These are phyloP conservation scores for Drosophila pegasa DNA, from an alignment of 2,888 invertebrate species.

Conservation along the genomic window DNA sequence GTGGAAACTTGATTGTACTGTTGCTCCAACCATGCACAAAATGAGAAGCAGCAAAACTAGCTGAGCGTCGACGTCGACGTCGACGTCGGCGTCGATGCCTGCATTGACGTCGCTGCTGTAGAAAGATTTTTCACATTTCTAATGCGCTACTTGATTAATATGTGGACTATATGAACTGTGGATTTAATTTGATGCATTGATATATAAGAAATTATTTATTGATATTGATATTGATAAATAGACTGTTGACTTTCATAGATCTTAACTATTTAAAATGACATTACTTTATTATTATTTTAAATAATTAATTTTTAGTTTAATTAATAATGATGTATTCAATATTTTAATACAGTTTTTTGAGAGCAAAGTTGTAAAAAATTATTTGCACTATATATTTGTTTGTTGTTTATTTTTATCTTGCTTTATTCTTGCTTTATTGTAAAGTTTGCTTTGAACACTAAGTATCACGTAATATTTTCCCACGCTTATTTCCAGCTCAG, in stretches of 20 bases:
- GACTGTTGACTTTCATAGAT: background rate
- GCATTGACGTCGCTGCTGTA: constrained; percentile 37
- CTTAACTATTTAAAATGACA: background rate
- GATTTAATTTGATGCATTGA: constrained; percentile 1
- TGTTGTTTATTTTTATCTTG: background rate
- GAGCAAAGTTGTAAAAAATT: background rate
- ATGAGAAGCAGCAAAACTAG: constrained; percentile 66
- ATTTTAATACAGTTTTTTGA: background rate
- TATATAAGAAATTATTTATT: background rate
- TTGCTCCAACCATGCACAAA: constrained; percentile 64
- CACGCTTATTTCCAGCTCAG: constrained; percentile 36
- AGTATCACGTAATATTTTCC: constrained; percentile 37
- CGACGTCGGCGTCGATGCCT: constrained; percentile 24
- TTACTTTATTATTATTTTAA: background rate
- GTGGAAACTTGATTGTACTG: constrained; percentile 79
- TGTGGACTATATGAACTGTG: constrained; percentile 29
- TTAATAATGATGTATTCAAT: background rate
- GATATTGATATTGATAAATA: background rate
- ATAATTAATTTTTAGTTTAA: background rate
- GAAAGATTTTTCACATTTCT: constrained; percentile 58
- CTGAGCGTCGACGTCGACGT: constrained; percentile 33
- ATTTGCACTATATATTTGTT: no score
- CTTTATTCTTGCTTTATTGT: background rate
- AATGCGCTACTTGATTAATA: constrained; percentile 59
- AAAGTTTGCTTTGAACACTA: background rate